phyloP scores from a whole-genome alignment of 1,140 invertebrate species.

The Ericerus pela region DNA sequence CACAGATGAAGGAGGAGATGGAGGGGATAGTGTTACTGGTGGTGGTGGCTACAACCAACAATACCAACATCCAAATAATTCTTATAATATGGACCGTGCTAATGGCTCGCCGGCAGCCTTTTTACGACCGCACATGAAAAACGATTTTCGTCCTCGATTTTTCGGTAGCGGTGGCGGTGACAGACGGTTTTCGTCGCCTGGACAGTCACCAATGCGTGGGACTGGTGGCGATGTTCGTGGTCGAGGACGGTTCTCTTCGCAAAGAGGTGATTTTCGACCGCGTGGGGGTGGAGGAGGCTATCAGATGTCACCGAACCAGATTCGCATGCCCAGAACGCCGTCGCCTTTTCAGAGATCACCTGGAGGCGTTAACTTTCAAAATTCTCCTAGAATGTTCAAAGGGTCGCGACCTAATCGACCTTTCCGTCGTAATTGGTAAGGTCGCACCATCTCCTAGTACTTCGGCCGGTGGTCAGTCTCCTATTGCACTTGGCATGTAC shows the following conservation, averaged over 20 bases:
- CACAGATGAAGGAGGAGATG: too few species aligned
- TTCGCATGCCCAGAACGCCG: background rate
- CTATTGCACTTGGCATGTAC: too few species aligned
- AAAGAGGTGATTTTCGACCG: background rate
- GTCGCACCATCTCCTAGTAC: too few species aligned
- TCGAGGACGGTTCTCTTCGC: background rate
- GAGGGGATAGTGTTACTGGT: too few species aligned
- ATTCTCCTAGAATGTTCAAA: conserved; percentile 1
- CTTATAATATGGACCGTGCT: background rate
- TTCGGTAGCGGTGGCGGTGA: background rate
- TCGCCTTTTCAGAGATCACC: background rate
- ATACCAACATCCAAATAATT: background rate
- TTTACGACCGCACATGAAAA: background rate
- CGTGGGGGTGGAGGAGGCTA: background rate
- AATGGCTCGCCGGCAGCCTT: background rate
- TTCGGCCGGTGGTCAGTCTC: too few species aligned
- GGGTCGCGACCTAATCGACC: background rate
- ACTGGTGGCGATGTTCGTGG: background rate
- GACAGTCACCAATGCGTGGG: background rate
- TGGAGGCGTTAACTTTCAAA: background rate
- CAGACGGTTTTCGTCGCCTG: background rate
- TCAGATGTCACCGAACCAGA: background rate
- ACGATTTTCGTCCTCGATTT: background rate
- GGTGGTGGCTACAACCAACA: background rate
- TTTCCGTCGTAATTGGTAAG: too few species aligned